Evolutionary conservation across 2,797 vertebrate species (phyloP).

Genomic region (Gambusia yucatana): DNA sequence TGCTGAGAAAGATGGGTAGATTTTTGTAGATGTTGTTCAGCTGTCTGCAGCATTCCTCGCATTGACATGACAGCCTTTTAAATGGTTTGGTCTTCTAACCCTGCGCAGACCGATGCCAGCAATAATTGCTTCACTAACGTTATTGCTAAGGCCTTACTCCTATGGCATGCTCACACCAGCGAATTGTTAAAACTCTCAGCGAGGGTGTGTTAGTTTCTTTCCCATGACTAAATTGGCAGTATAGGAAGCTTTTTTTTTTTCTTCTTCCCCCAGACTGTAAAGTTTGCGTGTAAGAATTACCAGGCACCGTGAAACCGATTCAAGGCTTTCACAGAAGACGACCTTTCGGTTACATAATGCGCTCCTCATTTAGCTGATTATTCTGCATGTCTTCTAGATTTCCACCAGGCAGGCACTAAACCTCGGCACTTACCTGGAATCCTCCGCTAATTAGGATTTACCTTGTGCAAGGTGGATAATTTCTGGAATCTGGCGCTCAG

Average conservation of each 20-base stretch:
- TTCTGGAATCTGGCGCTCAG: constrained; percentile 24
- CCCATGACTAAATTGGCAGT: not conserved
- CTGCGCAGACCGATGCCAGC: not conserved
- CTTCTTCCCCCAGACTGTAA: not conserved
- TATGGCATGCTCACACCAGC: not conserved
- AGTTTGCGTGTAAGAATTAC: not conserved
- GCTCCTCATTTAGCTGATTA: constrained; percentile 28
- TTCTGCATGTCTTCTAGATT: constrained; percentile 42
- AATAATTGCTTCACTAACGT: not conserved
- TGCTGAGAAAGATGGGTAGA: not conserved
- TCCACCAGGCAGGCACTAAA: constrained; percentile 51
- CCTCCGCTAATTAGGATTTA: constrained; percentile 70
- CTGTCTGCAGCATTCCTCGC: not conserved
- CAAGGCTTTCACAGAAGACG: not conserved
- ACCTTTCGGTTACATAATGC: constrained; percentile 3
- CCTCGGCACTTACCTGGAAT: constrained; percentile 64
- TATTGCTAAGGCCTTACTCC: constrained; percentile 2
- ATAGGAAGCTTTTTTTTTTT: not conserved
- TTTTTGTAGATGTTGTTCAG: not conserved
- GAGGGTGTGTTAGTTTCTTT: not conserved
- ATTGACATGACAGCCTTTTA: not conserved
- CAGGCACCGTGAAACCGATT: not conserved
- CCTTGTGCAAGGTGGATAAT: constrained; percentile 28
- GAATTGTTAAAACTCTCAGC: constrained; percentile 1
- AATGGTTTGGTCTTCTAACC: not conserved